These are phyloP conservation scores for Bombylius major DNA, from an alignment of 2,888 invertebrate species.

Conservation along the genomic window DNA sequence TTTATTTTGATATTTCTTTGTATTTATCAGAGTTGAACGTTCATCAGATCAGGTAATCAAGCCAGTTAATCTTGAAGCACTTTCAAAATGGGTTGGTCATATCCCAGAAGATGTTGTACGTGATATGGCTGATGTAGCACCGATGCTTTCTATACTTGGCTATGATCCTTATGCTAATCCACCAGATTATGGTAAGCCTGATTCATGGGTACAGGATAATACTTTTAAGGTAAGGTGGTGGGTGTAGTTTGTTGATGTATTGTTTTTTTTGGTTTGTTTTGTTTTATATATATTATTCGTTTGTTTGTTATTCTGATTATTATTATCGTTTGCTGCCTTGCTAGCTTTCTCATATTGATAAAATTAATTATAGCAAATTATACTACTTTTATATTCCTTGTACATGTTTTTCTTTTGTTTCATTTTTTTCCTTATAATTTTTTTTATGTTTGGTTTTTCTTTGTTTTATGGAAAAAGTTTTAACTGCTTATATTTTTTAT, in stretches of 20 bases:
- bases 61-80: conserved; percentile 91
- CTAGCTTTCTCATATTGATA: not conserved
- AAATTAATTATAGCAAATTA: not conserved
- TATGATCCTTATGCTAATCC: conserved; percentile 96
- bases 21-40: conserved; percentile 66
- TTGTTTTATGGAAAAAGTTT: too few relatives aligned
- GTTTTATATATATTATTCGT: not conserved
- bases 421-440: too few relatives aligned
- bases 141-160: conserved; percentile 83
- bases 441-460: too few relatives aligned
- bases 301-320: conserved; percentile 3
- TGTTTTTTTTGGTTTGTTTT: conserved; percentile 5
- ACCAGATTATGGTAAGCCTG: conserved; percentile 83
- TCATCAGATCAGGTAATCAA: conserved; percentile 98
- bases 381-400: too few relatives aligned
- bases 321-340: conserved; percentile 8
- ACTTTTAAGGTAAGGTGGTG: conserved; percentile 38
- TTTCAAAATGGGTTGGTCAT: conserved; percentile 83
- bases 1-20: not conserved
- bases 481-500: too few relatives aligned
- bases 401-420: too few relatives aligned
- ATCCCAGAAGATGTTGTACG: conserved; percentile 82
- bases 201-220: conserved; percentile 58
- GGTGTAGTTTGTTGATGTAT: conserved; percentile 3
- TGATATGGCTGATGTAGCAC: conserved; percentile 87